Conservation (phyloP, 2,113 vertebrate species). For the Crotalus tigris region DNA sequence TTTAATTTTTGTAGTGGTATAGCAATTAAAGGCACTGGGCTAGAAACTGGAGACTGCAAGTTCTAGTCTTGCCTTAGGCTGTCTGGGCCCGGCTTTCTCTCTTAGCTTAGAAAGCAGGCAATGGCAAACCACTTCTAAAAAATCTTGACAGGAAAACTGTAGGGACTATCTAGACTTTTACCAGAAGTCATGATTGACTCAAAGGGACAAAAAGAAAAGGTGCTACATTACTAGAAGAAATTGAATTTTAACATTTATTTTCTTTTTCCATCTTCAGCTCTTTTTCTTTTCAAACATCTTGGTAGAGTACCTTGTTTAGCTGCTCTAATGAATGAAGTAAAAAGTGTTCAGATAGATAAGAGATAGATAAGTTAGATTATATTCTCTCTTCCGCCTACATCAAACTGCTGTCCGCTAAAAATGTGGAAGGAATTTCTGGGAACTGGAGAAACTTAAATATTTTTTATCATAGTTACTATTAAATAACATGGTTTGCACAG, state of each 20-base stretch:
- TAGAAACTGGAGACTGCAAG: no score
- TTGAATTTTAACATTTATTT: neutral
- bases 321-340: neutral
- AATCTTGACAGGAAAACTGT: neutral
- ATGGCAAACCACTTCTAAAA: neutral
- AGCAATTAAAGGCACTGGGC: neutral
- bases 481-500: no score
- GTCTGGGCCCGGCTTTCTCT: neutral
- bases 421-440: neutral
- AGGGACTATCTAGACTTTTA: neutral
- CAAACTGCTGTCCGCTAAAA: neutral
- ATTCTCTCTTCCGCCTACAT: neutral
- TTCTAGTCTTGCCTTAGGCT: neutral
- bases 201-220: neutral
- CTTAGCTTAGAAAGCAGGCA: neutral
- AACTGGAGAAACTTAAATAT: neutral
- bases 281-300: neutral
- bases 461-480: neutral
- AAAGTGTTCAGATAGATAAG: neutral
- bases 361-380: neutral
- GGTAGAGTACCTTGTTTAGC: neutral
- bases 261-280: neutral
- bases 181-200: neutral
- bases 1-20: neutral
- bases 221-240: neutral